Base-by-base conservation (phyloP, 2,888 invertebrate genomes). In the Synanthedon tipuliformis region DNA sequence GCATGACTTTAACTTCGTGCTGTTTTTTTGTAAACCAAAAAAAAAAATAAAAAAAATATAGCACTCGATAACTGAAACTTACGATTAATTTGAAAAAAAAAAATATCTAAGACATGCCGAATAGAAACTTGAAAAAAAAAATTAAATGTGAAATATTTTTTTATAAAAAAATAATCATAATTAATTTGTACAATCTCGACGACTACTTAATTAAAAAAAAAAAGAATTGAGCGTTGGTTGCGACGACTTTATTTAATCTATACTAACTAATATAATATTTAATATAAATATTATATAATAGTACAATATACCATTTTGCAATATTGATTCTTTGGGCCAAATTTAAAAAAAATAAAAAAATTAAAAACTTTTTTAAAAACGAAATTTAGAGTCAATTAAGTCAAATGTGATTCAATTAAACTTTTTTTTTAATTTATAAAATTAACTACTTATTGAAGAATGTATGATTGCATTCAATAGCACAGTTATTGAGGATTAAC, bases 1-100 rank as follows among this genome's bases (percentile, higher is more conserved):
- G 73, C 75, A 69, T 65, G 72, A 69, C 67, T 61, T 57, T 57
- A 55, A 55, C 51, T 41, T 61, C 69, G 70, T 71, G 69, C 71
- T 55, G 52, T 57, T 59, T 61, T 59, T 61, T 58, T 60, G 58
- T 58, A 56, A 61, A 62, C 23, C 23, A 23, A 23, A 23, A 54
- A 56, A 10, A 54, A 23, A 23, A 54, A 56, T 10, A 54, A 59
- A 59, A 58, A 57, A 57, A 57, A 61, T 56, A 59, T 54, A 56
- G 57, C 64, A 62, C 61, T 63, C 61, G 65, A 66, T 65, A 57
- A 52, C 40, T 41, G 56, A 57, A 56, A 54, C 8, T 45, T 45
- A 55, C 54, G 56, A 59, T 57, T 59, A 56, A 60, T 60, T 59
- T 56, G 51, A 59, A 63, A 63, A 60, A 53, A 58, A 59, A 61